phyloP scores from a whole-genome alignment of 2,888 invertebrate species.

The Proisotoma minuta region DNA sequence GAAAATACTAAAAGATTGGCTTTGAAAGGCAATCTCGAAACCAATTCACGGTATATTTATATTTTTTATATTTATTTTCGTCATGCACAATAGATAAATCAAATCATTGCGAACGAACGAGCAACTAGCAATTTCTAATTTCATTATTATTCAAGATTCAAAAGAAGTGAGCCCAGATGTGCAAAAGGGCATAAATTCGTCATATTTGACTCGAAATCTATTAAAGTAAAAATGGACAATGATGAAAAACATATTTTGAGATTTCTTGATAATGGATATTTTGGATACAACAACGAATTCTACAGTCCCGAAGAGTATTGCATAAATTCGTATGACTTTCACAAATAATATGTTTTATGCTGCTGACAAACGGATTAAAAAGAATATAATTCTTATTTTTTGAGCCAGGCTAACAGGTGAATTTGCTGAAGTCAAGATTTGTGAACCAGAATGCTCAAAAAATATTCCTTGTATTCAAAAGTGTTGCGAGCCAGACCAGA shows the following conservation, averaged over 20 bases:
- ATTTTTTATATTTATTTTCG: too few relatives aligned
- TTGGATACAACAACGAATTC: conserved; percentile 29
- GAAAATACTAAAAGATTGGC: not conserved
- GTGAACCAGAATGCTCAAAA: conserved; percentile 22
- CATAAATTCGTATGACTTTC: conserved; percentile 21
- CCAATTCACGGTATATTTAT: too few relatives aligned
- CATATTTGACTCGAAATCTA: not conserved
- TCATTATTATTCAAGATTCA: not conserved
- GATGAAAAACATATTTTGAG: not conserved
- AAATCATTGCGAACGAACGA: not conserved
- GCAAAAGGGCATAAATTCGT: not conserved
- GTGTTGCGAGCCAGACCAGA: conserved; percentile 32
- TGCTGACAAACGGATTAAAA: not conserved
- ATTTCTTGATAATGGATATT: conserved; percentile 30
- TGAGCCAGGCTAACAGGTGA: conserved; percentile 23
- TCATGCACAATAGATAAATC: conserved; percentile 1
- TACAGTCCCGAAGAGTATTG: conserved; percentile 33
- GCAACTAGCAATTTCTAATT: not conserved
- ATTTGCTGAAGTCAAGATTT: conserved; percentile 21
- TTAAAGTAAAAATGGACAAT: too few relatives aligned
- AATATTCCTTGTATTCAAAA: conserved; percentile 27
- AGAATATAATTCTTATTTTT: not conserved
- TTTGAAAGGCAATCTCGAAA: too few relatives aligned
- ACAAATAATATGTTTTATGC: conserved; percentile 1
- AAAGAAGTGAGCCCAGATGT: not conserved